These are phyloP conservation scores for Silurus aristotelis DNA, from an alignment of 2,797 vertebrate species.

Conservation along the genomic window DNA sequence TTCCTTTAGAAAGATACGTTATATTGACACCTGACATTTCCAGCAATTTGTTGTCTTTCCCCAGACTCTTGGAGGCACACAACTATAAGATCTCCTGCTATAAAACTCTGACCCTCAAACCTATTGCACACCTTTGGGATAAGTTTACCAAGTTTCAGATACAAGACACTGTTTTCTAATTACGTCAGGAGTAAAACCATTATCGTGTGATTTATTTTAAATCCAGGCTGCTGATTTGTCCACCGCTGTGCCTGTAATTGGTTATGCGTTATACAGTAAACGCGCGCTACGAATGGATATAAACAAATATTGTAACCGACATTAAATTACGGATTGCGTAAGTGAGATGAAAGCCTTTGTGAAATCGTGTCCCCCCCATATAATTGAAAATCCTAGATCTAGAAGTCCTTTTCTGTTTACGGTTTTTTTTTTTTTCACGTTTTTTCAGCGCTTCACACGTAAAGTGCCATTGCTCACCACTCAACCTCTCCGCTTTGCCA, in stretches of 20 bases:
- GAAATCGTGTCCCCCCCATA: not conserved
- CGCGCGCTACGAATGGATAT: not conserved
- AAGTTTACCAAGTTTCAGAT: not conserved
- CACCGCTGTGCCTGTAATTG: not conserved
- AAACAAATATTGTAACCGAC: not conserved
- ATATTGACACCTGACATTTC: too few species aligned
- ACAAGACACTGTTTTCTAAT: accelerated
- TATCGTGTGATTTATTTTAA: not conserved
- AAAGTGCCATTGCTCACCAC: slow-evolving; percentile 11
- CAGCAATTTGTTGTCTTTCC: too few species aligned
- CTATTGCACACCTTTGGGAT: too few species aligned
- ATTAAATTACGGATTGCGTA: not conserved
- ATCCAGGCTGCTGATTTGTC: not conserved
- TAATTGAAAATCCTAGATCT: not conserved
- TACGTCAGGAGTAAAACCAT: not conserved
- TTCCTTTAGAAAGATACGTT: not conserved
- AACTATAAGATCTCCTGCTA: too few species aligned
- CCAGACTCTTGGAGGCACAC: not conserved
- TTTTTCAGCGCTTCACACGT: slow-evolving; percentile 8
- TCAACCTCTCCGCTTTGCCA: slow-evolving; percentile 13
- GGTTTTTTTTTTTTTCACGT: not conserved
- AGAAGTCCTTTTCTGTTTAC: not conserved
- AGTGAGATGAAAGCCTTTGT: not conserved
- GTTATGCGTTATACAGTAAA: not conserved
- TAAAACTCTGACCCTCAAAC: too few species aligned